A percentile compares a stretch with the other conserved stretches of the same genome.
phyloP scores from a whole-genome alignment of 2,888 invertebrate species.

The Lepidochitona cinerea region DNA sequence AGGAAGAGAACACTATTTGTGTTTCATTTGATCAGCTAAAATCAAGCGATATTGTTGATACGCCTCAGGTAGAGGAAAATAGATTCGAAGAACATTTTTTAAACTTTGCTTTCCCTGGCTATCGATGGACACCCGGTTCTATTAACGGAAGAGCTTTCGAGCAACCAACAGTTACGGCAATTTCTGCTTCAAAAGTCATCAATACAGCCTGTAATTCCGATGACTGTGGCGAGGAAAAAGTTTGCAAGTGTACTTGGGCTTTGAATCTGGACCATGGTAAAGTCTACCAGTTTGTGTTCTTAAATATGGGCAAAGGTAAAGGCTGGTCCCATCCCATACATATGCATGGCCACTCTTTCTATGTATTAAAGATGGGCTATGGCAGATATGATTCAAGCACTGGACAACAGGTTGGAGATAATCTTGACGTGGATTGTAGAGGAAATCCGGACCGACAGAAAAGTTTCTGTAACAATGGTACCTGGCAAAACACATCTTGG shows the following conservation, averaged over 20 bases:
- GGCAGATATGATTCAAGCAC: constrained; percentile 6
- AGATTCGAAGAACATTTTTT: neutral
- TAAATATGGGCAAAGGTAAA: constrained; percentile 6
- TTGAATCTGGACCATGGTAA: neutral
- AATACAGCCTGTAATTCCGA: neutral
- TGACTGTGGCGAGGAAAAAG: neutral
- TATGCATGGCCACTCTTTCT: constrained; percentile 22
- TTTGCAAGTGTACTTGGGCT: constrained; percentile 9
- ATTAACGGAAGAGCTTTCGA: constrained; percentile 11
- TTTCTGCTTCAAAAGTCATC: neutral
- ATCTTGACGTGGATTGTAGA: constrained; percentile 41
- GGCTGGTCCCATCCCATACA: constrained; percentile 19
- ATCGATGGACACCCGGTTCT: constrained; percentile 12
- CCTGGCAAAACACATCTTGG: constrained; percentile 53
- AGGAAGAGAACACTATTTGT: neutral
- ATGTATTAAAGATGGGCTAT: constrained; percentile 18
- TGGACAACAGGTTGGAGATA: constrained; percentile 32
- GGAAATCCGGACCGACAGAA: constrained; percentile 29
- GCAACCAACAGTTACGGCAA: neutral
- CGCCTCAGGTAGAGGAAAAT: neutral
- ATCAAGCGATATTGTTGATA: constrained; percentile 11
- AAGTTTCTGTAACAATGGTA: constrained; percentile 53
- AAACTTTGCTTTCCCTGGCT: neutral
- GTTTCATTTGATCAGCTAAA: constrained; percentile 31
- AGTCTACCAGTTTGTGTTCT: constrained; percentile 6